Evolutionary conservation across 2,113 vertebrate genomes (phyloP).

Genomic region (Arothron firmamentum): DNA sequence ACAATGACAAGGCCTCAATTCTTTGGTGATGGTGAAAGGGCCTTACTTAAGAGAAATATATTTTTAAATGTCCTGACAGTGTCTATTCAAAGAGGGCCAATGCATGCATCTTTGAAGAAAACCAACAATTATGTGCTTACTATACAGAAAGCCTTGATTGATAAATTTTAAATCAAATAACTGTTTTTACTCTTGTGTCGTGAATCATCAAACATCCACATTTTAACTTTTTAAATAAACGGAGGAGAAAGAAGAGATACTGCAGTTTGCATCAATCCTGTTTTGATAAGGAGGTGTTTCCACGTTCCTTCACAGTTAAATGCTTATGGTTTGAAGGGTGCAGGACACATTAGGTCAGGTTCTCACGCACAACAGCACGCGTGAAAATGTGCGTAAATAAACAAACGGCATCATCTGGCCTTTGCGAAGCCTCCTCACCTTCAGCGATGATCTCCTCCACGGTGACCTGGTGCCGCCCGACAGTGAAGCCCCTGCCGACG

Average conservation of each 20-base stretch:
- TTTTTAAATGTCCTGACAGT: too few relatives aligned
- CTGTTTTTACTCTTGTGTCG: constrained; percentile 6
- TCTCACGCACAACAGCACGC: constrained; percentile 6
- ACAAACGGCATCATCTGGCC: not conserved
- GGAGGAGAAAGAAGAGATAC: constrained; percentile 5
- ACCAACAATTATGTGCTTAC: not conserved
- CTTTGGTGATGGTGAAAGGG: not conserved
- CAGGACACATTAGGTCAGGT: constrained; percentile 12
- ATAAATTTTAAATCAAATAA: not conserved
- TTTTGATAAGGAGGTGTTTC: constrained; percentile 7
- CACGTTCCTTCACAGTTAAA: constrained; percentile 16
- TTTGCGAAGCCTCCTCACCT: constrained; percentile 73
- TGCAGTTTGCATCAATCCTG: constrained; percentile 12
- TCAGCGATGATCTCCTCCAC: constrained; percentile 97
- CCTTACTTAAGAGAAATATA: not conserved
- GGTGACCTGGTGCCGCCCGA: constrained; percentile 92
- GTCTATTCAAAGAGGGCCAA: not conserved
- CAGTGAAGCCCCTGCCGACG: constrained; percentile 87
- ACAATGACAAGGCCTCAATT: too few relatives aligned
- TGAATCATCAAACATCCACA: constrained; percentile 14
- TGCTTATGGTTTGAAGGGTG: constrained; percentile 8
- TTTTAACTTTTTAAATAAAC: not conserved
- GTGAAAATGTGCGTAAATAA: not conserved
- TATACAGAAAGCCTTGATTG: not conserved
- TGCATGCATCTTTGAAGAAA: not conserved